phyloP scores from a whole-genome alignment of 1,140 invertebrate species.

The Trichomalopsis sarcophagae region DNA sequence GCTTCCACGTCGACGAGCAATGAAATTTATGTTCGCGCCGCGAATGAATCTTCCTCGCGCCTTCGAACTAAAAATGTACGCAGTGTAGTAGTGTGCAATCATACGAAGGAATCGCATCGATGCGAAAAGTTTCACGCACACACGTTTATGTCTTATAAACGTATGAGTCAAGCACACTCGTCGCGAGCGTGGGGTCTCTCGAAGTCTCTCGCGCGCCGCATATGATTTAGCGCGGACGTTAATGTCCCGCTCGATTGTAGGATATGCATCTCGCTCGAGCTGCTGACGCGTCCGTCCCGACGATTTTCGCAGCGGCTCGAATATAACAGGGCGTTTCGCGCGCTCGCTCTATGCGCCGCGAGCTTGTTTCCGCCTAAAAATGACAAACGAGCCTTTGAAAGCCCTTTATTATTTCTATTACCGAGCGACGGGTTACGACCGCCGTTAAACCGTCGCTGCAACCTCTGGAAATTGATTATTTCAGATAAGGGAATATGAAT shows the following conservation, averaged over 20 bases:
- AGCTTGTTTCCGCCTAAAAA: conserved; percentile 26
- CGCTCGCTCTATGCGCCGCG: not conserved
- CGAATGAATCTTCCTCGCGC: conserved; percentile 13
- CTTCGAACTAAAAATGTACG: conserved; percentile 27
- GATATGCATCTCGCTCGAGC: conserved; percentile 1
- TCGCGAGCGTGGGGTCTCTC: not conserved
- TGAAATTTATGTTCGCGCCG: conserved; percentile 29
- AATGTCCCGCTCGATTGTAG: conserved; percentile 33
- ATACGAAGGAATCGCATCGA: not conserved
- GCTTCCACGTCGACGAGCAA: not conserved
- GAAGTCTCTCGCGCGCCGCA: not conserved
- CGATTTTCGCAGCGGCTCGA: conserved; percentile 6
- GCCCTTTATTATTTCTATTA: conserved; percentile 43
- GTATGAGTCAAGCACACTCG: not conserved
- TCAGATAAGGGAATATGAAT: not conserved
- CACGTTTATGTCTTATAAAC: not conserved
- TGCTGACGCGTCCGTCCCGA: conserved; percentile 10
- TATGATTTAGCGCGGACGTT: conserved; percentile 46
- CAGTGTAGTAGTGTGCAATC: not conserved
- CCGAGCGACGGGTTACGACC: not conserved
- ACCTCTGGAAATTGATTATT: not conserved
- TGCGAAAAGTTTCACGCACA: conserved; percentile 16
- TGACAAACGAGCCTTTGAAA: conserved; percentile 44
- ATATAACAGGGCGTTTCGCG: not conserved
- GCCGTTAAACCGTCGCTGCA: conserved; percentile 8